Percentiles rank a stretch among this genome's conserved stretches.
phyloP scores from a whole-genome alignment of 2,888 invertebrate species.

The Gymnoscelis rufifasciata region DNA sequence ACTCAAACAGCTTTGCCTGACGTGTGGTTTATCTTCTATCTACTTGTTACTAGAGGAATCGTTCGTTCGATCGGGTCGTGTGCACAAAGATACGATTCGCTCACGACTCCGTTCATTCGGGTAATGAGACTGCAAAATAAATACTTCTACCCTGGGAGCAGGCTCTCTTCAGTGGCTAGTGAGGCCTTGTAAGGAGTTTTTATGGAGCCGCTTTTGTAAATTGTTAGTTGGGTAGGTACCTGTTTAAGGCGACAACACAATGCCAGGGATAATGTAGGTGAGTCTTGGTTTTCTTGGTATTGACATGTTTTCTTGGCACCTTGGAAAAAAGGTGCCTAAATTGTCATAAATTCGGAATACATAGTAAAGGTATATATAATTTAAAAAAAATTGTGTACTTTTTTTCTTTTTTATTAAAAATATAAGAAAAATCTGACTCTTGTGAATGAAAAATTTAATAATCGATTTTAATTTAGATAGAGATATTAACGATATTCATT shows the following conservation, averaged over 20 bases:
- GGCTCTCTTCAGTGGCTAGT: slow-evolving; percentile 1
- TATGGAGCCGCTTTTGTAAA: slow-evolving; percentile 2
- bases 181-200: slow-evolving; percentile 2
- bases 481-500: too few relatives aligned
- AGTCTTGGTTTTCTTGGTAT: neutral
- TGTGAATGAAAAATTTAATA: too few relatives aligned
- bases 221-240: neutral
- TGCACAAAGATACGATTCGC: slow-evolving; percentile 40
- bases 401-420: too few relatives aligned
- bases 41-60: slow-evolving; percentile 12
- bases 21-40: slow-evolving; percentile 23
- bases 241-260: neutral
- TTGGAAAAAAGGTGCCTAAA: too few relatives aligned
- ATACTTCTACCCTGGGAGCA: slow-evolving; percentile 1
- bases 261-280: too few relatives aligned
- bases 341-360: too few relatives aligned
- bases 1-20: neutral
- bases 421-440: too few relatives aligned
- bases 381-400: too few relatives aligned
- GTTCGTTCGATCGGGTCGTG: slow-evolving; percentile 17
- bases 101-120: slow-evolving; percentile 42
- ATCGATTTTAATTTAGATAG: too few relatives aligned
- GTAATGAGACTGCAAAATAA: slow-evolving; percentile 30
- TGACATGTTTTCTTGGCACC: too few relatives aligned
- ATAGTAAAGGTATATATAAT: too few relatives aligned